Conservation (phyloP, 2,113 vertebrate genomes). For the Psilopsiagon aurifrons region DNA sequence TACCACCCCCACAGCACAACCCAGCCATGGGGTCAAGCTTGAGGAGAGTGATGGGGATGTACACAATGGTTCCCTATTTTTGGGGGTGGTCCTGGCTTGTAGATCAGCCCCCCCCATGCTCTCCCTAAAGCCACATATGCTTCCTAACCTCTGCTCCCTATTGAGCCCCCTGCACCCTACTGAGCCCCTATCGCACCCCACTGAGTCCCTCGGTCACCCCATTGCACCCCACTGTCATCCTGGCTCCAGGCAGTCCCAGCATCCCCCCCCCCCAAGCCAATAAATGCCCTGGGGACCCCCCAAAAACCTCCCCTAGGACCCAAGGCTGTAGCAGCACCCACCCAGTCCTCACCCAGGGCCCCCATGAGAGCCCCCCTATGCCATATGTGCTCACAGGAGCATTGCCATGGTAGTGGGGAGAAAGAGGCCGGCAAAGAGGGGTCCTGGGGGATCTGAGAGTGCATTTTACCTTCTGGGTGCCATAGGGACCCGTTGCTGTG, state of each 20-base stretch:
- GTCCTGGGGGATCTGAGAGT: rapidly evolving
- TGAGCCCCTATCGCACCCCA: not conserved
- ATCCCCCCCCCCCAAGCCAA: not conserved
- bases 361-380: not conserved
- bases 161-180: not conserved
- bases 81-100: not conserved
- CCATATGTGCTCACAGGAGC: rapidly evolving
- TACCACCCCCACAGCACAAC: not conserved
- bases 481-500: rapidly evolving
- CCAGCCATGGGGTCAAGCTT: not conserved
- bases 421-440: rapidly evolving
- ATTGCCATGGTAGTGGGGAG: rapidly evolving
- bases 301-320: rapidly evolving
- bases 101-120: rapidly evolving
- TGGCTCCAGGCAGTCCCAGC: not conserved
- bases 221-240: not conserved
- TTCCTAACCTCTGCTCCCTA: not conserved
- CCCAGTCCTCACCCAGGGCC: not conserved
- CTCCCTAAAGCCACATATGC: not conserved
- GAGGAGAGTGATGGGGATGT: too few species aligned
- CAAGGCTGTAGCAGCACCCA: not conserved
- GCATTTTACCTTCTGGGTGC: not conserved
- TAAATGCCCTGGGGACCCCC: not conserved
- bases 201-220: not conserved
- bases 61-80: not conserved